Percentiles rank a stretch among this genome's conserved stretches.
These are phyloP conservation scores for Odontesthes bonariensis DNA, from an alignment of 2,113 vertebrate species.

Conservation along the genomic window DNA sequence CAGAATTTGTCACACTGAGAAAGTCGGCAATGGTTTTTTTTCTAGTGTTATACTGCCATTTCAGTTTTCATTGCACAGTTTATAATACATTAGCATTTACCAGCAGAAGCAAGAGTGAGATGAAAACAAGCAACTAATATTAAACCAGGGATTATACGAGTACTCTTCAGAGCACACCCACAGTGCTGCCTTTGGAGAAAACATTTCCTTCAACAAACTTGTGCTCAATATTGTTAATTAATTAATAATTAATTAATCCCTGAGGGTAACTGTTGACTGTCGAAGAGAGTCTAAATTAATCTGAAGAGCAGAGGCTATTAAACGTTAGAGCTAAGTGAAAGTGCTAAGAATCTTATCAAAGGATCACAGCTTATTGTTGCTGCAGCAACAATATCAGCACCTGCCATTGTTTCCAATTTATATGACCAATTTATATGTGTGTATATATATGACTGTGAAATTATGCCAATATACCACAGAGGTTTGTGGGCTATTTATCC, in stretches of 20 bases:
- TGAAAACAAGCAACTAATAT: constrained; percentile 31
- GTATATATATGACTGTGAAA: no score
- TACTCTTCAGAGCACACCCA: constrained; percentile 21
- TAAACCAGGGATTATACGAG: constrained; percentile 50
- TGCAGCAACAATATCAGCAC: not conserved
- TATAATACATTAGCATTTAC: no score
- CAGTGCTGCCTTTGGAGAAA: constrained; percentile 30
- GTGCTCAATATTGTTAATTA: constrained; percentile 61
- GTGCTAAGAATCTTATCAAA: not conserved
- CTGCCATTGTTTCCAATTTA: not conserved
- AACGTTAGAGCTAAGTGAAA: constrained; percentile 31
- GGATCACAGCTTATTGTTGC: constrained; percentile 10
- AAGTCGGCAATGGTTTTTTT: not conserved
- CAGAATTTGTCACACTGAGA: not conserved
- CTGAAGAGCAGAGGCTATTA: constrained; percentile 28
- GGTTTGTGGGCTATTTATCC: not conserved
- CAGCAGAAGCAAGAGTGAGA: constrained; percentile 7
- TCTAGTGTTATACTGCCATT: constrained; percentile 1
- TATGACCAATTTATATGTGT: no score
- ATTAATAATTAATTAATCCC: constrained; percentile 67
- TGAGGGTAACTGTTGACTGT: constrained; percentile 42
- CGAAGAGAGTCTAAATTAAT: constrained; percentile 33
- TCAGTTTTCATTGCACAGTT: not conserved
- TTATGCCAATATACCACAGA: no score
- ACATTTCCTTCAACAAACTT: constrained; percentile 39